phyloP scores from a whole-genome alignment of 2,888 invertebrate species.

The Rhabditoides inermis region DNA sequence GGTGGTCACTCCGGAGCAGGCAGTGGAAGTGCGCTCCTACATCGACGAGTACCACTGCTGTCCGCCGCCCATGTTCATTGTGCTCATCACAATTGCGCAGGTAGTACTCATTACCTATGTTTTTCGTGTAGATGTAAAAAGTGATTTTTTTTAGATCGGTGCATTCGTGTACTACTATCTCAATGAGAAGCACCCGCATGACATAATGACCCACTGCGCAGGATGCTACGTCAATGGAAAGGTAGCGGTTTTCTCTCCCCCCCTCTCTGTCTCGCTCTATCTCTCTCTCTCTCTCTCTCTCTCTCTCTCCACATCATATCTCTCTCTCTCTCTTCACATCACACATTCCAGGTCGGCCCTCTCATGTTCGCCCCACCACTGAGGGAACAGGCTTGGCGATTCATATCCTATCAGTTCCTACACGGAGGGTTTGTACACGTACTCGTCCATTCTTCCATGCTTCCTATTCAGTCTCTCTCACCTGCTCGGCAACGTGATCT shows the following conservation, averaged over 20 bases:
- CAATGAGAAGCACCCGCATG: slow-evolving; percentile 50
- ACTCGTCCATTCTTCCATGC: background rate
- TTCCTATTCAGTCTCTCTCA: slow-evolving; percentile 58
- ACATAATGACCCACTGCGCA: slow-evolving; percentile 64
- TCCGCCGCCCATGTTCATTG: slow-evolving; percentile 85
- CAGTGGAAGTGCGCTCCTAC: slow-evolving; percentile 23
- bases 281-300: too few species aligned
- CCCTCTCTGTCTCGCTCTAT: too few species aligned
- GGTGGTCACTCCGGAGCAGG: slow-evolving; percentile 8
- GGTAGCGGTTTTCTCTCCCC: too few species aligned
- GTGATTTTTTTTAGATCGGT: slow-evolving; percentile 52
- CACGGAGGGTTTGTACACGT: slow-evolving; percentile 24
- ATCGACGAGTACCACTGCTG: slow-evolving; percentile 61
- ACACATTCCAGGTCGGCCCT: slow-evolving; percentile 14
- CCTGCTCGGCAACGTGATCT: slow-evolving; percentile 77
- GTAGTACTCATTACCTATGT: slow-evolving; percentile 5
- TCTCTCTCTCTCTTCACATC: background rate
- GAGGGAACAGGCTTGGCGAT: slow-evolving; percentile 83
- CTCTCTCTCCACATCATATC: too few species aligned
- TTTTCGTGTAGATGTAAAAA: background rate
- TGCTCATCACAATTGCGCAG: slow-evolving; percentile 71
- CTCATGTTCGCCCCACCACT: slow-evolving; percentile 81
- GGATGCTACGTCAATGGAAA: slow-evolving; percentile 60
- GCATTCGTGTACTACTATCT: slow-evolving; percentile 59
- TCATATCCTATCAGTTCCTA: slow-evolving; percentile 68